A percentile compares a stretch with the other conserved stretches of the same genome.
Evolutionary conservation across 1,140 invertebrate genomes (phyloP).

Genomic region (Daktulosphaira vitifoliae): DNA sequence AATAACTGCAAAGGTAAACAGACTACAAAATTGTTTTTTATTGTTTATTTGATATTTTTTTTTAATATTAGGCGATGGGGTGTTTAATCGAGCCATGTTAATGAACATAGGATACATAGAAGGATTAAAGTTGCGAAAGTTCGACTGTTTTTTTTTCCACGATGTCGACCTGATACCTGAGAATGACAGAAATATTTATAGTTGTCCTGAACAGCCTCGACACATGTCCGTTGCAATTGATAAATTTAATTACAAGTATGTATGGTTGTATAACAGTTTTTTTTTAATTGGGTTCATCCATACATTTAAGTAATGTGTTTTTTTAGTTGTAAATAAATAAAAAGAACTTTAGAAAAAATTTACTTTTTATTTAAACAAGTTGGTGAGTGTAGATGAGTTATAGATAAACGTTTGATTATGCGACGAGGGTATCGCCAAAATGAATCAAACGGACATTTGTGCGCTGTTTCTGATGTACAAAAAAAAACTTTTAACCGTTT

Average conservation of each 20-base stretch:
- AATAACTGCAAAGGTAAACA: no score
- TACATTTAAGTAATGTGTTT: background rate
- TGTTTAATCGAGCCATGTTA: conserved; percentile 85
- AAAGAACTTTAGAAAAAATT: no score
- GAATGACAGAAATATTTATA: conserved; percentile 85
- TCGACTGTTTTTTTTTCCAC: conserved; percentile 91
- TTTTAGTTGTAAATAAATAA: no score
- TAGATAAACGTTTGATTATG: no score
- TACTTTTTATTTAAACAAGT: no score
- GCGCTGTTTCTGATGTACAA: no score
- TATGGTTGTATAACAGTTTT: background rate
- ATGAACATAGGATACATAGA: conserved; percentile 94
- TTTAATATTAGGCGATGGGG: conserved; percentile 49
- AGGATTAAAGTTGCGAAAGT: conserved; percentile 63
- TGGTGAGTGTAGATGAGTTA: no score
- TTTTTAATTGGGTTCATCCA: background rate
- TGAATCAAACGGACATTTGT: no score
- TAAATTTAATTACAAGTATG: conserved; percentile 73
- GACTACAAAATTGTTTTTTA: no score
- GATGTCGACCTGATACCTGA: conserved; percentile 91
- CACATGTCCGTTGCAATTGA: conserved; percentile 94
- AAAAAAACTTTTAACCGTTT: no score
- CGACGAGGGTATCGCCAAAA: no score
- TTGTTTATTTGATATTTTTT: no score
- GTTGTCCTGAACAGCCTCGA: conserved; percentile 77